Conservation (phyloP, 92 coral and sea anemone species). For the Montipora capitata region DNA sequence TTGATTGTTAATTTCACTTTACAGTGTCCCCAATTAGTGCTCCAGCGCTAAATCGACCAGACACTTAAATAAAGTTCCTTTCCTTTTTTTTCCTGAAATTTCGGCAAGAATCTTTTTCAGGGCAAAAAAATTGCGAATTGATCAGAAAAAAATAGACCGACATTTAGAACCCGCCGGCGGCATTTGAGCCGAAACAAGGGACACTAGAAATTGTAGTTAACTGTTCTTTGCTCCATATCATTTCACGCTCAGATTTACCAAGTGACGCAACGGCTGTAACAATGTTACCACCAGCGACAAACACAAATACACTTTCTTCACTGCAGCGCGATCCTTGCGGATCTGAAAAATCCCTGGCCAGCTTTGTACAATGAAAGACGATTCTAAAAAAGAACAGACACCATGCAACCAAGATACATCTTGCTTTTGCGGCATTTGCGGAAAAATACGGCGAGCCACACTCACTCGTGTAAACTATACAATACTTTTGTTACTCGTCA, state of each 20-base stretch:
- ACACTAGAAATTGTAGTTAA: too few relatives aligned
- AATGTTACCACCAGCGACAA: conserved; percentile 30
- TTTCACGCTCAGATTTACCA: conserved; percentile 15
- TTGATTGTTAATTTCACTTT: too few relatives aligned
- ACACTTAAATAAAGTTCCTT: too few relatives aligned
- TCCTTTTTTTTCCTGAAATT: too few relatives aligned
- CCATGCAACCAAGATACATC: not conserved
- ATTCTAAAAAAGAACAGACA: not conserved
- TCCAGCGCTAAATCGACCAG: too few relatives aligned
- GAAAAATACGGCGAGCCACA: conserved; percentile 32
- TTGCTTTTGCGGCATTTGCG: conserved; percentile 24
- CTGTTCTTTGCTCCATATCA: not conserved
- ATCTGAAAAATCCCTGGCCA: conserved; percentile 1
- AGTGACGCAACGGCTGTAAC: conserved; percentile 26
- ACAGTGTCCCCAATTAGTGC: too few relatives aligned
- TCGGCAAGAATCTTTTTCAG: too few relatives aligned
- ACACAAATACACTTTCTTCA: not conserved
- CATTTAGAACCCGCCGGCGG: too few relatives aligned
- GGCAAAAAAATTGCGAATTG: too few relatives aligned
- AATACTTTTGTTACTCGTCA: conserved; percentile 52
- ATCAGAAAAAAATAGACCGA: too few relatives aligned
- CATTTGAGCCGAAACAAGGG: too few relatives aligned
- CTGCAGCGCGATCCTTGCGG: not conserved
- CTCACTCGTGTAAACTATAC: conserved; percentile 67
- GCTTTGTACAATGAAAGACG: conserved; percentile 10